Evolutionary conservation across 2,113 vertebrate genomes (phyloP), one percentile per base, ranked within the genome.

Genomic region (Gadus chalcogrammus): DNA sequence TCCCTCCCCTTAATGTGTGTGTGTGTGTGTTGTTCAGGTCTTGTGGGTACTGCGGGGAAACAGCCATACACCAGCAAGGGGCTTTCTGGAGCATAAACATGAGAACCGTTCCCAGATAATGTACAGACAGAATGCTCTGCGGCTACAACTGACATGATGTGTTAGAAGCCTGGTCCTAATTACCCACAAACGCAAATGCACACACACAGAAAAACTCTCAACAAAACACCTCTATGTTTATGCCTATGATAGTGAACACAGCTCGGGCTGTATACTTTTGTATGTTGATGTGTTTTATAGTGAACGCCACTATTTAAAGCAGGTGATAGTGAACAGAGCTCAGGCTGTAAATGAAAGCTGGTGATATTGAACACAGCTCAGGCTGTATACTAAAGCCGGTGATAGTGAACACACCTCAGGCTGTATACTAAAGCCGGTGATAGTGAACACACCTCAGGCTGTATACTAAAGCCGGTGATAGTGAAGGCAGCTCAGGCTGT

Each of bases 61-160:
- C 59, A 27, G 71, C 81, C 75, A 61, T 77, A 69, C 80, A 16
- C 71, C 65, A 76, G 65, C 81, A 76, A 85, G 65, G 75, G 77
- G 70, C 62, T 82, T 76, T 81, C 72, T 87, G 79, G 80, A 71
- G 88, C 83, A 79, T 85, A 76, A 74, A 86, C 85, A 83, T 86
- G 81, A 82, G 86, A 85, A 89, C 78, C 31, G 1, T 31, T 72
- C 78, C 67, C 66, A 4, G 58, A 82, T 79, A 79, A 20, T 74
- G 59, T 71, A 76, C 84, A 76, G 69, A 83, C 79, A 77, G 63
- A 65, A 71, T 75, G 75, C 80, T 78, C 79, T 62, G 6, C 83
- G 86, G 76, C 83, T 87, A 87, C 88, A 85, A 80, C 75, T 61
- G 77, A 86, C 79, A 84, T 79, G 71, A 86, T 89, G 79, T 86